phyloP scores from a whole-genome alignment of 2,797 vertebrate species.

The Perodicticus potto region DNA sequence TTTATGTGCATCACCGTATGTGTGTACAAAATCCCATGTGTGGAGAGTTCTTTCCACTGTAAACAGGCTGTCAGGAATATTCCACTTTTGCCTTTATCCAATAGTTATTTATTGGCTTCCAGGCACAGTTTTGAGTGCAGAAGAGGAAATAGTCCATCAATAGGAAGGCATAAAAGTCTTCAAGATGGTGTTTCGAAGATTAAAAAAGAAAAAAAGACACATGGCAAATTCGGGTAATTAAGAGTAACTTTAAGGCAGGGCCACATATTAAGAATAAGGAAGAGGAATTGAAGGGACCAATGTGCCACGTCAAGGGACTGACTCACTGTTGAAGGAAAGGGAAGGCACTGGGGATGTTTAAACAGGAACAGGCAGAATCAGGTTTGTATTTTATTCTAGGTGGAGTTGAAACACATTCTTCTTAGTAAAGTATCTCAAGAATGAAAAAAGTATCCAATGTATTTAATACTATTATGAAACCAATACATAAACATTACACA shows the following conservation, averaged over 20 bases:
- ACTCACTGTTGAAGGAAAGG: background rate
- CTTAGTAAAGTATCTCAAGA: too few relatives aligned
- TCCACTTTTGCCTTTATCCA: background rate
- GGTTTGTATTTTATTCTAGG: background rate
- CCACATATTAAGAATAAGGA: background rate
- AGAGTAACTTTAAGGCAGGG: background rate
- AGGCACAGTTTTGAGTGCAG: background rate
- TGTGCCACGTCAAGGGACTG: background rate
- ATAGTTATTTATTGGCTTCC: background rate
- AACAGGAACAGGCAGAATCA: background rate
- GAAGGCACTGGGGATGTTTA: background rate
- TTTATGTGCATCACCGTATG: too few relatives aligned
- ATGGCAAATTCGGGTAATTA: background rate
- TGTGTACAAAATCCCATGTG: background rate
- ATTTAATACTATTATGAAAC: too few relatives aligned
- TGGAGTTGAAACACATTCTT: too few relatives aligned
- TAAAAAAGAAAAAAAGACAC: background rate
- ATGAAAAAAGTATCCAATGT: too few relatives aligned
- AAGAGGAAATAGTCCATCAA: background rate
- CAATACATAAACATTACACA: too few relatives aligned
- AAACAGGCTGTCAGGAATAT: background rate
- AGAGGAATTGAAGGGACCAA: background rate
- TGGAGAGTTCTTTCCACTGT: conserved; percentile 12
- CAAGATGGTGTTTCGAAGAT: background rate
- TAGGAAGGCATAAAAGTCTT: background rate